phyloP scores from a whole-genome alignment of 2,888 invertebrate genomes.

The Cataglyphis rosenhaueri region DNA sequence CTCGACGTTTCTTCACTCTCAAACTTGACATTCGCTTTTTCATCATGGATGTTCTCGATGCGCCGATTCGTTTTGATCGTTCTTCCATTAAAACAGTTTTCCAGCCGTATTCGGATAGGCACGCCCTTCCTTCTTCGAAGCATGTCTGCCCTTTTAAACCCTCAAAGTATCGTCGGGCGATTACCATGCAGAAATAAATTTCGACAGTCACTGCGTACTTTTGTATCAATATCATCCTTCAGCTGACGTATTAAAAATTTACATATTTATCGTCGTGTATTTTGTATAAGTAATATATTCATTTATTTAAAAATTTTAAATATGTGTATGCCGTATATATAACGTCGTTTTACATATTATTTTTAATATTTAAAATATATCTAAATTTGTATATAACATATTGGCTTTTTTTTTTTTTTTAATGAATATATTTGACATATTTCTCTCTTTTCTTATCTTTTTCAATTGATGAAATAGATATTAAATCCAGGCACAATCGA shows the following conservation, averaged over 20 bases:
- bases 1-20: conserved; percentile 40
- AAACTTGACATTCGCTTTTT: conserved; percentile 66
- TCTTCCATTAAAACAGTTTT: conserved; percentile 67
- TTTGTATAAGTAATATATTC: neutral
- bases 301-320: neutral
- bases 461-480: neutral
- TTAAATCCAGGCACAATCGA: neutral
- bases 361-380: neutral
- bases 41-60: conserved; percentile 49
- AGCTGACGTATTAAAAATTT: neutral
- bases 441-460: neutral
- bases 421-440: neutral
- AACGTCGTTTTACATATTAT: neutral
- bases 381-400: neutral
- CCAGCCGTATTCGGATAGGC: conserved; percentile 28
- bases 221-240: conserved; percentile 7
- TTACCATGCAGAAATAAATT: conserved; percentile 29
- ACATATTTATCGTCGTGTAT: neutral
- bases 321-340: neutral
- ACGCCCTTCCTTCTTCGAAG: conserved; percentile 33
- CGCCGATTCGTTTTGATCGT: conserved; percentile 62
- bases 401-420: neutral
- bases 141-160: conserved; percentile 14
- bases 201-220: neutral
- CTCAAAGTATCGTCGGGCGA: conserved; percentile 34